Base-by-base conservation (phyloP, 2,113 vertebrate genomes). In the Callipepla squamata region DNA sequence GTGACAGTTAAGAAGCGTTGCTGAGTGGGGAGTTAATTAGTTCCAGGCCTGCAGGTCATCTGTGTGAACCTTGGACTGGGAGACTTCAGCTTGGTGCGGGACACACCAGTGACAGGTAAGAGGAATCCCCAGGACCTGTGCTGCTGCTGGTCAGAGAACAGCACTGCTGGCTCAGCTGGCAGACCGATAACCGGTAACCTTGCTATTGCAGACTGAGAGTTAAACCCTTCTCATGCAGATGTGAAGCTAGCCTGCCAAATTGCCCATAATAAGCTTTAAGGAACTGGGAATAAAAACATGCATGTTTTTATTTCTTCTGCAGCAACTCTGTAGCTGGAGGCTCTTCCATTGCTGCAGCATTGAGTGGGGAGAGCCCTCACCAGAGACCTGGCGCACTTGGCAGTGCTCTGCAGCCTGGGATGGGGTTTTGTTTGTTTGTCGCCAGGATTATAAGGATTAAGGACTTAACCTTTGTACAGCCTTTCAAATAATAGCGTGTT, bases 401-500 rank as follows among this genome's bases (percentile, higher is more conserved):
- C 65, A 55, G 25, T 55, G 55, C 72, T 85, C 59, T 0, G 0
- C 34, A 76, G 85, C 87, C 50, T 4, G 7, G 85, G 82, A 67
- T 92, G 77, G 92, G 88, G 80, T 86, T 95, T 96, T 95, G 88
- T 93, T 96, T 94, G 86, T 96, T 96, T 94, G 83, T 85, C 8
- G 1, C 87, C 70, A 81, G 91, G 92, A 97, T 96, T 95, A 95
- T 83, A 81, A 55, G 92, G 91, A 96, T 96, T 96, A 96, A 94
- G 87, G 91, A 62, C 26, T 97, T 97, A 95, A 95, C 93, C 95
- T 95, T 95, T 97, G 94, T 92, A 93, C 89, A 87, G 87, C 74
- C 58, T 92, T 95, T 95, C 63, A 85, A 77, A 94, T 91, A 93
- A 88, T 73, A 95, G 76, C 84, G 40, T 89, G 63, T 94, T 82